These are phyloP conservation scores for Prostheceraeus crozeri DNA, from an alignment of 2,888 invertebrate genomes.

Conservation along the genomic window DNA sequence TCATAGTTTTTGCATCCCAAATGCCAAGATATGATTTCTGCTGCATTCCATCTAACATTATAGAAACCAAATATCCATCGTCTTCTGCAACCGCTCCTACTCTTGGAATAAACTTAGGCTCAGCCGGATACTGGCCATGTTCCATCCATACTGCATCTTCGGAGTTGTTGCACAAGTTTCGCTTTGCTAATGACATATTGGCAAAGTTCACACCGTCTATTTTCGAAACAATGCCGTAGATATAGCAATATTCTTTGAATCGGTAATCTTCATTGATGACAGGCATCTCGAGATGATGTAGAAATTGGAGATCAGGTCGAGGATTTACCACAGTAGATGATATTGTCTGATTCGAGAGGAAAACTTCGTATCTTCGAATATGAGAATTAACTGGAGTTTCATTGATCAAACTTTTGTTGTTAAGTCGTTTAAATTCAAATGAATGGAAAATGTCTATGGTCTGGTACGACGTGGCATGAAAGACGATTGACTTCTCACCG, in stretches of 20 bases:
- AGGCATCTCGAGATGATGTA: slow-evolving; percentile 47
- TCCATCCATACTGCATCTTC: slow-evolving; percentile 42
- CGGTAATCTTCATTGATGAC: slow-evolving; percentile 49
- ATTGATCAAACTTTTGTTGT: slow-evolving; percentile 44
- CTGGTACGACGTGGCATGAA: slow-evolving; percentile 47
- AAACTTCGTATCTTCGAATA: slow-evolving; percentile 45
- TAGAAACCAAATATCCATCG: slow-evolving; percentile 48
- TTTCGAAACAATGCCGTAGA: slow-evolving; percentile 49
- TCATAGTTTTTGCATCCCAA: slow-evolving; percentile 46
- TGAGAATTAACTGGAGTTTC: slow-evolving; percentile 44
- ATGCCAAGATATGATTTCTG: slow-evolving; percentile 46
- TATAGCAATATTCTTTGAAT: slow-evolving; percentile 45
- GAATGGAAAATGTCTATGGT: slow-evolving; percentile 45
- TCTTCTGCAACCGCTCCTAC: slow-evolving; percentile 46
- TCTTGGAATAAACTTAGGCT: slow-evolving; percentile 48
- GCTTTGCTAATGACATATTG: slow-evolving; percentile 48
- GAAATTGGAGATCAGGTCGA: slow-evolving; percentile 38
- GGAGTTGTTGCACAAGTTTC: slow-evolving; percentile 44
- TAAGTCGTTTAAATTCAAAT: slow-evolving; percentile 43
- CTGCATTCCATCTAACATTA: slow-evolving; percentile 46
- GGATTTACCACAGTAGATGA: slow-evolving; percentile 8
- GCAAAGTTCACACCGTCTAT: slow-evolving; percentile 44
- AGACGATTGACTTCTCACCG: too few relatives aligned
- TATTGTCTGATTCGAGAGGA: slow-evolving; percentile 41
- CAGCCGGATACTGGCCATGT: slow-evolving; percentile 45